Conservation (phyloP, 2,113 vertebrate species). For the Polypterus bichir region DNA sequence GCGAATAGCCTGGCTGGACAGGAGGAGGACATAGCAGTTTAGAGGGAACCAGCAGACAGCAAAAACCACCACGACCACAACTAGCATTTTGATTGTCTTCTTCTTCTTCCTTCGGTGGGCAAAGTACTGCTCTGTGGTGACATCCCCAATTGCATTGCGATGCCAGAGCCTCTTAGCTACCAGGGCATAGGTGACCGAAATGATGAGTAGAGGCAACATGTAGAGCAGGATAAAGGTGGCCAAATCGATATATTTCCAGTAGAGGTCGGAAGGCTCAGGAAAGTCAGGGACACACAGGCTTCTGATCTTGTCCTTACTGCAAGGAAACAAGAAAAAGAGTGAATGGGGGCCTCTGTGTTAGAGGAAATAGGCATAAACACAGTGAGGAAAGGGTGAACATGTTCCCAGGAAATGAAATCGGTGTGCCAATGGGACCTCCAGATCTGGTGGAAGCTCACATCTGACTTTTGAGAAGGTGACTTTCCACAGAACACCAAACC, state of each 20-base stretch:
- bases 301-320: slow-evolving; percentile 63
- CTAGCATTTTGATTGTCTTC: slow-evolving; percentile 81
- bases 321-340: background rate
- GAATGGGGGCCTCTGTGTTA: no score
- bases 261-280: slow-evolving; percentile 78
- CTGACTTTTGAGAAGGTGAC: no score
- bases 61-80: slow-evolving; percentile 78
- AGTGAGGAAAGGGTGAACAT: no score
- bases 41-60: slow-evolving; percentile 89
- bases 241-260: slow-evolving; percentile 85
- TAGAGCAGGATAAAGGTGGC: slow-evolving; percentile 80
- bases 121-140: slow-evolving; percentile 74
- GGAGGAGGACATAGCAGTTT: slow-evolving; percentile 81
- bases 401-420: no score
- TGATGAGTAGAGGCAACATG: slow-evolving; percentile 75
- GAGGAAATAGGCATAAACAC: no score
- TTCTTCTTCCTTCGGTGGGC: slow-evolving; percentile 65
- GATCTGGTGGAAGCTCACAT: no score
- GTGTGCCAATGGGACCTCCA: no score
- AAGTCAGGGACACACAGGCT: slow-evolving; percentile 80
- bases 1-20: slow-evolving; percentile 75
- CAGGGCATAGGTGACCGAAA: slow-evolving; percentile 65
- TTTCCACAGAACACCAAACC: no score
- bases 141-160: slow-evolving; percentile 69
- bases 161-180: slow-evolving; percentile 79